These are phyloP conservation scores for Synchiropus splendidus DNA, from an alignment of 2,113 vertebrate genomes.

Conservation along the genomic window DNA sequence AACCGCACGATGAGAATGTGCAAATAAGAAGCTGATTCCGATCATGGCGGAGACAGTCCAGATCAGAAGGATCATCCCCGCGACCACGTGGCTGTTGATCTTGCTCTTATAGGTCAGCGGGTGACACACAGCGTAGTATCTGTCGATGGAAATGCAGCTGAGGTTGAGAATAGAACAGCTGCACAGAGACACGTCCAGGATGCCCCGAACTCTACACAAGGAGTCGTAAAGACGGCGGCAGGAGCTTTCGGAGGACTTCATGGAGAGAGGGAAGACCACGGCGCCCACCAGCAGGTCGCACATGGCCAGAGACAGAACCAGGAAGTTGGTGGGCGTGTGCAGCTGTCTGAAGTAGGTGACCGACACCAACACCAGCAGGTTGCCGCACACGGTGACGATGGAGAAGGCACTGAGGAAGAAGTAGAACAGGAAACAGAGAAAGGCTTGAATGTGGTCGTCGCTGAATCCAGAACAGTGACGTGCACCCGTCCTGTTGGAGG, in stretches of 20 bases:
- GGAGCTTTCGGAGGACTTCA: background rate
- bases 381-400: background rate
- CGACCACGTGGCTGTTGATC: slow-evolving; percentile 1
- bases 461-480: no score
- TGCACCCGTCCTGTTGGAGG: no score
- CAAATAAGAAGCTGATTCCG: background rate
- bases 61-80: background rate
- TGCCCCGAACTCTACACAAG: background rate
- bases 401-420: background rate
- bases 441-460: background rate
- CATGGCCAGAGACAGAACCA: slow-evolving; percentile 1
- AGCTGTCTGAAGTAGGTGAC: slow-evolving; percentile 2
- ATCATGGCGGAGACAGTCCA: slow-evolving; percentile 1
- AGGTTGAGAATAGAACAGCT: slow-evolving; percentile 3
- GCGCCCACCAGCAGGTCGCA: slow-evolving; percentile 1
- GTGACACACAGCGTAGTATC: slow-evolving; percentile 4
- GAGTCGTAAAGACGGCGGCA: background rate
- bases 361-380: background rate
- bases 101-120: background rate
- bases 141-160: slow-evolving; percentile 3
- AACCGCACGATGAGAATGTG: background rate
- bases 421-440: background rate
- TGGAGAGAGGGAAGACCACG: slow-evolving; percentile 1
- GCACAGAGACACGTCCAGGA: background rate
- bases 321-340: background rate